A percentile compares a stretch with the other conserved stretches of the same genome.
These are phyloP conservation scores for Bicyclus anynana DNA, from an alignment of 1,140 invertebrate species.

Conservation along the genomic window DNA sequence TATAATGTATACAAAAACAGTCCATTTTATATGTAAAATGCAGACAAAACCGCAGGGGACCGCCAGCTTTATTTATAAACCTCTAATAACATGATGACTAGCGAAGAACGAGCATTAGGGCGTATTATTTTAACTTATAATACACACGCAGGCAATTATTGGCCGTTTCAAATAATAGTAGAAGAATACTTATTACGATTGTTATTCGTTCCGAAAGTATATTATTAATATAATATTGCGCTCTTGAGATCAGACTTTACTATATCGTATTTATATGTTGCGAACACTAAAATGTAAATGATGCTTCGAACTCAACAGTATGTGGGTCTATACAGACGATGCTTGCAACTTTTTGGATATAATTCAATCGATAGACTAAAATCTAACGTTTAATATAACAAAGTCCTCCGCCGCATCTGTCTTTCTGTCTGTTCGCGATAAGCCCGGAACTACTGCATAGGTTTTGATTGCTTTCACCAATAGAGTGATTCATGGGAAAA, in stretches of 20 bases:
- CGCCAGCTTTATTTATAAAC: conserved; percentile 41
- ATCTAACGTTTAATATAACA: too few species aligned
- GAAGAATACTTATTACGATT: conserved; percentile 48
- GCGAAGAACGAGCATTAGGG: conserved; percentile 42
- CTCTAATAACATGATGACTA: conserved; percentile 48
- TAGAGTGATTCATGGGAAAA: too few species aligned
- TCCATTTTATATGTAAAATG: too few species aligned
- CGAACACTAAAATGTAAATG: background rate
- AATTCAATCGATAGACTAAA: too few species aligned
- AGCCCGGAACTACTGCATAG: too few species aligned
- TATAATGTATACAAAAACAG: background rate
- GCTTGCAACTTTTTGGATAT: too few species aligned
- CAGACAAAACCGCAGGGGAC: background rate
- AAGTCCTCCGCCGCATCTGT: too few species aligned
- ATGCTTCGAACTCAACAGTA: too few species aligned
- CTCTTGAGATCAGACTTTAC: background rate
- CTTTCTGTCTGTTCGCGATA: too few species aligned
- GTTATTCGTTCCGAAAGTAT: conserved; percentile 19
- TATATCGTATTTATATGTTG: background rate
- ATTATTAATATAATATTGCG: conserved; percentile 21
- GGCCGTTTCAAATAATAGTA: conserved; percentile 41
- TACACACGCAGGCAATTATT: conserved; percentile 46
- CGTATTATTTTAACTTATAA: conserved; percentile 52
- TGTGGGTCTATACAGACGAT: too few species aligned
- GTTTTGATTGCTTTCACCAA: too few species aligned